phyloP scores from a whole-genome alignment of 2,888 invertebrate genomes.

The Chrysina gloriosa region DNA sequence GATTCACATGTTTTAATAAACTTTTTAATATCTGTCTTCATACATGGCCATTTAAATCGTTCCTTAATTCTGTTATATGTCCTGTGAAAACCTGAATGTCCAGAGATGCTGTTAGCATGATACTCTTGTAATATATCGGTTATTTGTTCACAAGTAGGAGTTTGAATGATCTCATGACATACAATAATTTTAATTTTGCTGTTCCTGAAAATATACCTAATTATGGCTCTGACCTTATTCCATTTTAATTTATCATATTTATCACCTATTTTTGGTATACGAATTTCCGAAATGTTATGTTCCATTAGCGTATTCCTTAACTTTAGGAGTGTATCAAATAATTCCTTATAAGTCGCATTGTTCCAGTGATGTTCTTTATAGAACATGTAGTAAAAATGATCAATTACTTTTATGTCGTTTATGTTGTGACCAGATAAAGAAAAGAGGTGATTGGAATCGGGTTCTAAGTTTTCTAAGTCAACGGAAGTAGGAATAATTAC shows the following conservation, averaged over 20 bases:
- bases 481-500: not conserved
- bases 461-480: not conserved
- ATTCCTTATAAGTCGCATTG: not conserved
- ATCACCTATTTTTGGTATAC: not conserved
- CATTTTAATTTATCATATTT: slow-evolving; percentile 17
- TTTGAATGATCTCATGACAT: not conserved
- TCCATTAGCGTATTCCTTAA: not conserved
- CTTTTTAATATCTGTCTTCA: slow-evolving; percentile 43
- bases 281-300: not conserved
- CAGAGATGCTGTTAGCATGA: slow-evolving; percentile 32
- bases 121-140: slow-evolving; percentile 29
- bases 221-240: slow-evolving; percentile 6
- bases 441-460: not conserved
- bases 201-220: slow-evolving; percentile 13
- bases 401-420: not conserved
- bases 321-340: not conserved
- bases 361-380: not conserved
- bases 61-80: slow-evolving; percentile 42
- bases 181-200: slow-evolving; percentile 3
- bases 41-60: slow-evolving; percentile 39
- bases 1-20: slow-evolving; percentile 44
- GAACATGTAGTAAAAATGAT: not conserved
- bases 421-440: not conserved
- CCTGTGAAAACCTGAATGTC: slow-evolving; percentile 40
- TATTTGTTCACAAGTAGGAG: not conserved